A percentile compares a stretch with the other conserved stretches of the same genome.
phyloP scores from a whole-genome alignment of 1,140 invertebrate genomes.

The Procambarus clarkii region DNA sequence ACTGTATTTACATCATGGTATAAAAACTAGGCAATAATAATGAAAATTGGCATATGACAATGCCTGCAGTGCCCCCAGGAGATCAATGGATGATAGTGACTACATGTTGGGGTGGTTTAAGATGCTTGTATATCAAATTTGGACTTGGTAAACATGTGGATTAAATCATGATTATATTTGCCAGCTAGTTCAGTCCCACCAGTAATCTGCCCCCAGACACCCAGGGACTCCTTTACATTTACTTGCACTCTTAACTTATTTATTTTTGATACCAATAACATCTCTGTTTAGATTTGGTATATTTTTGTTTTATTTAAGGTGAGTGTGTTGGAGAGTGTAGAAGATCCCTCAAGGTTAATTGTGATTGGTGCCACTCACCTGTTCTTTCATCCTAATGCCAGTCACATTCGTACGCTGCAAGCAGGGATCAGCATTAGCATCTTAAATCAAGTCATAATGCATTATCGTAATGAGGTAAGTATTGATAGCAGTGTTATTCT shows the following conservation, averaged over 20 bases:
- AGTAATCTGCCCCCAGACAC: background rate
- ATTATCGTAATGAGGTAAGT: conserved; percentile 74
- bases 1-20: too few relatives aligned
- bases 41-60: too few relatives aligned
- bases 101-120: too few relatives aligned
- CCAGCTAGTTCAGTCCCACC: too few relatives aligned
- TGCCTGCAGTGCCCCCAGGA: too few relatives aligned
- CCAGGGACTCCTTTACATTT: background rate
- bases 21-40: too few relatives aligned
- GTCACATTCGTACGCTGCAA: conserved; percentile 88
- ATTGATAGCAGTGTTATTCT: background rate
- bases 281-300: background rate
- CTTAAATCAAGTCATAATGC: conserved; percentile 76
- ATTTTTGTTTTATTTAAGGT: conserved; percentile 76
- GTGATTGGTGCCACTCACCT: conserved; percentile 91
- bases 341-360: conserved; percentile 79
- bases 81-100: too few relatives aligned
- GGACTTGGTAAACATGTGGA: too few relatives aligned
- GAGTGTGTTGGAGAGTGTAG: conserved; percentile 80
- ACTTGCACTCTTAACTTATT: too few relatives aligned
- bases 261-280: too few relatives aligned
- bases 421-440: conserved; percentile 74
- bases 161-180: too few relatives aligned
- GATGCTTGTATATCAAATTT: too few relatives aligned
- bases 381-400: conserved; percentile 92